Conservation (phyloP, 2,113 vertebrate species). For the Ageneiosus marmoratus region DNA sequence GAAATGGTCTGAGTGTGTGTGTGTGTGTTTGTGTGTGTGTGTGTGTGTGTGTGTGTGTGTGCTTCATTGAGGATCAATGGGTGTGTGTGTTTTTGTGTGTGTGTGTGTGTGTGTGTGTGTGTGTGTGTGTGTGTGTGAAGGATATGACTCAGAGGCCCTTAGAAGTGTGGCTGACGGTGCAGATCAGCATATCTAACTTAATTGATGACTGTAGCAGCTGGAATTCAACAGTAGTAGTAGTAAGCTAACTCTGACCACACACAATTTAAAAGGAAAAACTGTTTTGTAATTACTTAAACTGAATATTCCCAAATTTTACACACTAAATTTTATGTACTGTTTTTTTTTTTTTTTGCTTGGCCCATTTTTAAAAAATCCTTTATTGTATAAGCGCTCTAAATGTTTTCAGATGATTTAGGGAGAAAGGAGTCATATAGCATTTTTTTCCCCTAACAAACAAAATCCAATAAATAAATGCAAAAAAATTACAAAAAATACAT, state of each 20-base stretch:
- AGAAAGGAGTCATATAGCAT: neutral
- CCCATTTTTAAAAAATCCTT: neutral
- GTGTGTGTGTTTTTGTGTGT: no score
- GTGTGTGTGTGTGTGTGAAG: constrained; percentile 11
- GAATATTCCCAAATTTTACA: neutral
- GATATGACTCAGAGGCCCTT: constrained; percentile 45
- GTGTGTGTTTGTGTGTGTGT: neutral
- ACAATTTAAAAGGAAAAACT: neutral
- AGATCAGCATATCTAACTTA: constrained; percentile 34
- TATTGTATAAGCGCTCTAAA: neutral
- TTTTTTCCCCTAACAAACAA: neutral
- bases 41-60: neutral
- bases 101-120: constrained; percentile 18
- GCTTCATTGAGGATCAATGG: neutral
- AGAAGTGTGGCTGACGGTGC: constrained; percentile 4
- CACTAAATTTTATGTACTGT: neutral
- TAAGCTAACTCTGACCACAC: constrained; percentile 10
- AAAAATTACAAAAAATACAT: neutral
- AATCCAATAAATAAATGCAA: neutral
- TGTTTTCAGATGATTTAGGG: neutral
- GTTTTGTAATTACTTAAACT: neutral
- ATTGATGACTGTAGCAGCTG: constrained; percentile 28
- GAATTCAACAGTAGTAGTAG: neutral
- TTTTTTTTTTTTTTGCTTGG: neutral
- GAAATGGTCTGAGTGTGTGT: no score